Base-by-base conservation (phyloP, 2,888 invertebrate genomes). In the Drosophila subquinaria region DNA sequence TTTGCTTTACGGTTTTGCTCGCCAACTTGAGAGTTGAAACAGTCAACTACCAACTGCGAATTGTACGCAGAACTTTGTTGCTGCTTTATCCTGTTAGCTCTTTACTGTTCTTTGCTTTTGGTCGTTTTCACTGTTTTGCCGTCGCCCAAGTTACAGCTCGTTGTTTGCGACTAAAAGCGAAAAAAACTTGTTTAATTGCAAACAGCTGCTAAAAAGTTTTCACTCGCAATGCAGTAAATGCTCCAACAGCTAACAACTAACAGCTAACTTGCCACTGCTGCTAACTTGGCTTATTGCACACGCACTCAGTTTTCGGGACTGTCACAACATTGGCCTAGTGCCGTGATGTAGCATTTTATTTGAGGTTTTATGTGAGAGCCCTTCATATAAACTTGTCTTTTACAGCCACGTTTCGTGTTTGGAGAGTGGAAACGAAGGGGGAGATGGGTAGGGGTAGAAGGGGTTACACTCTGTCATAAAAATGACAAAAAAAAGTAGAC, bases 181-280 rank as follows among this genome's bases (percentile, higher is more conserved):
- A 45, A 15, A 47, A 79, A 84, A 85, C 73, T 87, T 82, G 81
- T 87, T 85, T 87, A 84, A 87, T 87, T 87, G 85, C 87, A 76
- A 68, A 71, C 73, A 84, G 79, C 74, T 82, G 76, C 71, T 67
- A 53, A 65, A 73, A 84, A 87, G 47, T 83, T 83, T 81, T 57
- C 36, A 36, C 74, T 78, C 42, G 66, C 76, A 77, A 51, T 78
- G 70, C 70, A 76, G 66, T 77, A 77, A 77, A 73, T 60, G 77
- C 78, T 73, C 15, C 74, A 77, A 52, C 60, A 62, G 61, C 73
- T 36, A 55, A 17, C 50, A 51, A 36, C 17, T 33, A 59, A 35
- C 59, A 47, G 17, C 30, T 30, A 30, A 30, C 30, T 30, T 30
- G 30, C 27, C 27, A 47, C 53, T 66, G 48, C 71, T 60, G 43